A percentile compares a stretch with the other conserved stretches of the same genome.
phyloP scores from a whole-genome alignment of 2,113 vertebrate genomes.

The Balaeniceps rex region DNA sequence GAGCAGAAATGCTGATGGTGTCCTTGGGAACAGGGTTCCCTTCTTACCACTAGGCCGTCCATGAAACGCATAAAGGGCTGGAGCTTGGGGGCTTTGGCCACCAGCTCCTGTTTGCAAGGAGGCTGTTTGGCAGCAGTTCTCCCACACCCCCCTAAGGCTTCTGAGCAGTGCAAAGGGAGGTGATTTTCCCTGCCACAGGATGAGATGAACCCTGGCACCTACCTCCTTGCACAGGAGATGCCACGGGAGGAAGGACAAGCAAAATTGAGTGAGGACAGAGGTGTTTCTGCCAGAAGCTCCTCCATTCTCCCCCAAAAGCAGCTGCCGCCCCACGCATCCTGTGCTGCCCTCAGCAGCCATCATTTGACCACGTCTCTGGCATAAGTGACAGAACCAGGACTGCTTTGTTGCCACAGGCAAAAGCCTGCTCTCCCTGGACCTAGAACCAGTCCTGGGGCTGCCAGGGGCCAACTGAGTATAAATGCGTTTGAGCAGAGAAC shows the following conservation, averaged over 20 bases:
- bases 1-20: neutral
- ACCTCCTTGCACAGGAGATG: neutral
- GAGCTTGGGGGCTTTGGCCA: neutral
- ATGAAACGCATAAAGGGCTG: neutral
- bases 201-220: neutral
- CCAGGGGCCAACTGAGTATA: neutral
- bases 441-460: neutral
- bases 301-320: neutral
- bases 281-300: neutral
- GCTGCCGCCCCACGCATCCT: neutral
- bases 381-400: neutral
- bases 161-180: neutral
- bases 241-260: neutral
- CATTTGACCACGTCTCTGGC: rapidly evolving
- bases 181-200: neutral
- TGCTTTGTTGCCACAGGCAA: neutral
- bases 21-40: neutral
- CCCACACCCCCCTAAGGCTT: neutral
- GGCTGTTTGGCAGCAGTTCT: neutral
- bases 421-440: neutral
- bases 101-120: neutral
- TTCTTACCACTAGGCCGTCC: neutral
- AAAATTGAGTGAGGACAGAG: neutral
- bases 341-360: neutral
- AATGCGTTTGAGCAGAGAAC: neutral